Evolutionary conservation across 2,113 vertebrate genomes (phyloP).

Genomic region (Apteryx owenii): DNA sequence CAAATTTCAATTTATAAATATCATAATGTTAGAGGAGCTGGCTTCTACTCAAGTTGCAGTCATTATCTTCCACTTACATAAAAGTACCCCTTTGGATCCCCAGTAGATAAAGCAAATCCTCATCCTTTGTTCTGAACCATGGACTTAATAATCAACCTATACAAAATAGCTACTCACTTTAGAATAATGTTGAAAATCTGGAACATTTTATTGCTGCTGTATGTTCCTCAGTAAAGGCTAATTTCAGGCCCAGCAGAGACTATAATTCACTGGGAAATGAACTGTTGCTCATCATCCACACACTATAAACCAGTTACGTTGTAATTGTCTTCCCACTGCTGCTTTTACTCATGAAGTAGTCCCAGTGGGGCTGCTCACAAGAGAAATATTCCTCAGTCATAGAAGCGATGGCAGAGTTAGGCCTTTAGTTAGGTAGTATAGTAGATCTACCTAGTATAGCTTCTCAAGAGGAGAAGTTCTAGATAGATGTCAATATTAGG

Average conservation of each 20-base stretch:
- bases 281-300: neutral
- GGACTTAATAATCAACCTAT: neutral
- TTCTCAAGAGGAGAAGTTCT: neutral
- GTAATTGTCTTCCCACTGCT: neutral
- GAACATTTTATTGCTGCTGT: neutral
- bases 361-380: neutral
- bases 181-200: constrained; percentile 4
- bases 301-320: neutral
- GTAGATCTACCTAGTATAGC: neutral
- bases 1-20: neutral
- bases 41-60: neutral
- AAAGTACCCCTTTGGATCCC: neutral
- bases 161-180: neutral
- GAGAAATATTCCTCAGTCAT: neutral
- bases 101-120: neutral
- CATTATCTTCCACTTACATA: neutral
- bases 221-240: neutral
- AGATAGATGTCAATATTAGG: neutral
- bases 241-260: neutral
- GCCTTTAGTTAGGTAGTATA: neutral
- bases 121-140: neutral
- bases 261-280: neutral
- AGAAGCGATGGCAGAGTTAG: neutral
- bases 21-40: neutral
- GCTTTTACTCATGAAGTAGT: neutral